Conservation (phyloP, 2,797 vertebrate genomes). For the Ambastaia sidthimunki region DNA sequence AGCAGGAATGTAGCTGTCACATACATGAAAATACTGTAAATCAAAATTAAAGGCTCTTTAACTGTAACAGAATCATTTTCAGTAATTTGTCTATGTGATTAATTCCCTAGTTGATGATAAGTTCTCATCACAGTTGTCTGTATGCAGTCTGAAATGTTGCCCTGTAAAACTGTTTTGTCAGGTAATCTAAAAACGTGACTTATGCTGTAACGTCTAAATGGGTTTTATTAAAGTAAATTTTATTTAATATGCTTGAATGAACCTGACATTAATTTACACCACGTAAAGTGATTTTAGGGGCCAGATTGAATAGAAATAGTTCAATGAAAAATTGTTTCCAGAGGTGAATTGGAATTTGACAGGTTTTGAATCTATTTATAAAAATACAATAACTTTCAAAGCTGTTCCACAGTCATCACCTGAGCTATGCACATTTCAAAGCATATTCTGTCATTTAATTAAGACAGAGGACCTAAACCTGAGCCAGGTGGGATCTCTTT, state of each 20-base stretch:
- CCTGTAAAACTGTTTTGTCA: neutral
- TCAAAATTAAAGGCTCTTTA: neutral
- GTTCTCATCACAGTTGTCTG: no score
- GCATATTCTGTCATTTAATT: neutral
- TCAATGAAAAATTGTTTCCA: neutral
- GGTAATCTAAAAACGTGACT: neutral
- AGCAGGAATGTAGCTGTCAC: neutral
- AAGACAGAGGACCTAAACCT: slow-evolving; percentile 26
- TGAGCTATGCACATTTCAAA: neutral
- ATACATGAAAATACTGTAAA: neutral
- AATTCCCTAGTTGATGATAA: neutral
- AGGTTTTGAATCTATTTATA: neutral
- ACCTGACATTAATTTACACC: neutral
- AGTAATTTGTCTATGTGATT: neutral
- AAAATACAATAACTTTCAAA: neutral
- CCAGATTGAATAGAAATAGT: neutral
- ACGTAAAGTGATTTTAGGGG: neutral
- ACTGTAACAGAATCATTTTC: slow-evolving; percentile 8
- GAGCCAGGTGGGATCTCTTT: neutral
- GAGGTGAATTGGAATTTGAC: neutral
- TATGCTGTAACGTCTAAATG: neutral
- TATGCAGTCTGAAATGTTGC: neutral
- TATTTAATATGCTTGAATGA: neutral
- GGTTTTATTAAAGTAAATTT: neutral
- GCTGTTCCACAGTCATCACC: neutral